Percentiles rank a stretch among this genome's conserved stretches.
These are phyloP conservation scores for Goniozus legneri DNA, from an alignment of 1,140 invertebrate genomes.

Conservation along the genomic window DNA sequence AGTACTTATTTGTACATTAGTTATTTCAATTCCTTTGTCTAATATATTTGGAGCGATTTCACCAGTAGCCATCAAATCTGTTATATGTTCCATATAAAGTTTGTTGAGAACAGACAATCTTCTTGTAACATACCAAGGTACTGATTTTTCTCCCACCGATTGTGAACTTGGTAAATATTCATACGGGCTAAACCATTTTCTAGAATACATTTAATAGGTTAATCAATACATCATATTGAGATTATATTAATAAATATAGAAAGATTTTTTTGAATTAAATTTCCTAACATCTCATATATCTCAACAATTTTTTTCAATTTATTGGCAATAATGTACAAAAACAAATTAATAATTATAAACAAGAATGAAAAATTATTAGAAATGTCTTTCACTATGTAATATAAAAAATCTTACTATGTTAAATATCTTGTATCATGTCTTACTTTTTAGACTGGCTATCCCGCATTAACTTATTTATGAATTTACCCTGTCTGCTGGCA, in stretches of 20 bases:
- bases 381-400: too few species aligned
- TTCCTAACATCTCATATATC: not conserved
- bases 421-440: slow-evolving; percentile 1
- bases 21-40: slow-evolving; percentile 67
- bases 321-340: too few species aligned
- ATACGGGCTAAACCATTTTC: slow-evolving; percentile 20
- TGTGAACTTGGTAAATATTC: not conserved
- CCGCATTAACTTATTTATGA: slow-evolving; percentile 26
- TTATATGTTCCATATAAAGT: slow-evolving; percentile 75
- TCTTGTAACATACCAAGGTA: slow-evolving; percentile 19
- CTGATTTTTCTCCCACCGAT: not conserved
- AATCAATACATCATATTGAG: slow-evolving; percentile 5
- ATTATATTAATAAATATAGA: not conserved
- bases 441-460: slow-evolving; percentile 17
- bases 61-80: slow-evolving; percentile 69
- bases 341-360: too few species aligned
- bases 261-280: slow-evolving; percentile 1
- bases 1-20: slow-evolving; percentile 60
- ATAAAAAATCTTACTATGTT: not conserved
- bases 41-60: slow-evolving; percentile 58
- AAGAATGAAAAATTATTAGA: too few species aligned
- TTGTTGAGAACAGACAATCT: slow-evolving; percentile 67
- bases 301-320: not conserved
- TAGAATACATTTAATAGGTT: too few species aligned
- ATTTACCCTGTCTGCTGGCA: slow-evolving; percentile 10